Evolutionary conservation across 2,113 vertebrate species (phyloP).

Genomic region (Fulmarus glacialis): DNA sequence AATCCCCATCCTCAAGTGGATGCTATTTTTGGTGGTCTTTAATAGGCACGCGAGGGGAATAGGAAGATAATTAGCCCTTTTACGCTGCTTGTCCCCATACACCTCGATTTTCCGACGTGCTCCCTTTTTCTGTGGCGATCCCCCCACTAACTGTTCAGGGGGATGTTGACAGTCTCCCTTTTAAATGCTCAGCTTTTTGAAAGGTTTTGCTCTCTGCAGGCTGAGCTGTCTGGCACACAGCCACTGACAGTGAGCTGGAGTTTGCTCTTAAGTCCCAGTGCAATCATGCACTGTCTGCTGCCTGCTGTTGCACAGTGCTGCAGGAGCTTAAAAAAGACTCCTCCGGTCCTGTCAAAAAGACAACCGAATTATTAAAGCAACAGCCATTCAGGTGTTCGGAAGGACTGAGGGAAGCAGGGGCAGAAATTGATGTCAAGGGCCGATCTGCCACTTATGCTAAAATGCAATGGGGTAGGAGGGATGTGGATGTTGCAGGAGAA

Average conservation of each 20-base stretch:
- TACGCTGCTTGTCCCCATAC: not conserved
- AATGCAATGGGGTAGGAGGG: not conserved
- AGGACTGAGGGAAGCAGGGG: not conserved
- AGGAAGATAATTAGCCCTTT: constrained; percentile 64
- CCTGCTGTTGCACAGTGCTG: constrained; percentile 36
- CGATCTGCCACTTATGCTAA: not conserved
- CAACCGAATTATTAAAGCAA: constrained; percentile 57
- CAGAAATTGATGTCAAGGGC: not conserved
- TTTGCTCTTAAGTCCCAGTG: constrained; percentile 63
- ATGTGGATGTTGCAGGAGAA: not conserved
- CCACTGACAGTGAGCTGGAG: constrained; percentile 45
- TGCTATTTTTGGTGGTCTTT: constrained; percentile 58
- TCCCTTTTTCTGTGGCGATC: not conserved
- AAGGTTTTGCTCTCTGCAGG: constrained; percentile 53
- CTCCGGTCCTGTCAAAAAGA: constrained; percentile 46
- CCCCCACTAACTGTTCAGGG: constrained; percentile 13
- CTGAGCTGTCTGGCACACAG: constrained; percentile 35
- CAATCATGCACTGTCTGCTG: constrained; percentile 72
- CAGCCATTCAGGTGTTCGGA: constrained; percentile 14
- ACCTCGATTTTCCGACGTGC: constrained; percentile 19
- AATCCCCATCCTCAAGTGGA: not conserved
- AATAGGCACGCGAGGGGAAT: not conserved
- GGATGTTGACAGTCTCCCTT: constrained; percentile 60
- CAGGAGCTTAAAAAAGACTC: constrained; percentile 60
- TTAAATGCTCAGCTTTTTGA: constrained; percentile 39